phyloP scores from a whole-genome alignment of 2,888 invertebrate species.

The Sisyra terminalis region DNA sequence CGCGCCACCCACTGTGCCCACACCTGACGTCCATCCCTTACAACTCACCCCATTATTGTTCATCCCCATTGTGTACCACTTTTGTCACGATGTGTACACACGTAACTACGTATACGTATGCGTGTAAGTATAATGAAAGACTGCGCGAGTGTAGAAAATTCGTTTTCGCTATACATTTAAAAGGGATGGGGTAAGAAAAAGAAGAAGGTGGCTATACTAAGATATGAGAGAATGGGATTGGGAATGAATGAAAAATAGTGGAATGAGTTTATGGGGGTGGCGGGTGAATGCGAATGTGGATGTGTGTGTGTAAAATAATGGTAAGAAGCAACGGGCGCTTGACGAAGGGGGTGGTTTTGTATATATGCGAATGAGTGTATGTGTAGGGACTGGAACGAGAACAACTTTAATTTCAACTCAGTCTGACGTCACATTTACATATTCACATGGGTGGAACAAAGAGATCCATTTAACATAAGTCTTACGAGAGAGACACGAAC shows the following conservation, averaged over 20 bases:
- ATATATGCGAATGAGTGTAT: neutral
- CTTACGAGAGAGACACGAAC: constrained; percentile 27
- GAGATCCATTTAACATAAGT: constrained; percentile 12
- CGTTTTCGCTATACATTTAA: constrained; percentile 20
- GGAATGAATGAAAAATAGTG: neutral
- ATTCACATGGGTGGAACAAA: constrained; percentile 29
- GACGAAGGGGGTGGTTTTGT: constrained; percentile 7
- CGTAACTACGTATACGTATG: constrained; percentile 21
- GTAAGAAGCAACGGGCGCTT: constrained; percentile 5
- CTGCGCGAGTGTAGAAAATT: constrained; percentile 31
- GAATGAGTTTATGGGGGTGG: too few relatives aligned
- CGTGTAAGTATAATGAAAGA: constrained; percentile 28
- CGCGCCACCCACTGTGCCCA: too few relatives aligned
- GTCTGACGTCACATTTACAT: constrained; percentile 28
- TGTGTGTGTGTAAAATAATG: too few relatives aligned
- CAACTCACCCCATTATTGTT: too few relatives aligned
- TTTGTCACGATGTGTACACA: constrained; percentile 31
- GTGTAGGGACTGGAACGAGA: constrained; percentile 16
- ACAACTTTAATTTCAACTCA: constrained; percentile 26
- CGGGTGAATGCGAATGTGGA: too few relatives aligned
- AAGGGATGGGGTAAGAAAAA: neutral
- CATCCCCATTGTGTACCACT: constrained; percentile 21
- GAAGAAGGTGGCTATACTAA: neutral
- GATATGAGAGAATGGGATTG: neutral
- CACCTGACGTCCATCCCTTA: too few relatives aligned